Conservation (phyloP, 2,888 invertebrate genomes). For the Schizotus pectinicornis region DNA sequence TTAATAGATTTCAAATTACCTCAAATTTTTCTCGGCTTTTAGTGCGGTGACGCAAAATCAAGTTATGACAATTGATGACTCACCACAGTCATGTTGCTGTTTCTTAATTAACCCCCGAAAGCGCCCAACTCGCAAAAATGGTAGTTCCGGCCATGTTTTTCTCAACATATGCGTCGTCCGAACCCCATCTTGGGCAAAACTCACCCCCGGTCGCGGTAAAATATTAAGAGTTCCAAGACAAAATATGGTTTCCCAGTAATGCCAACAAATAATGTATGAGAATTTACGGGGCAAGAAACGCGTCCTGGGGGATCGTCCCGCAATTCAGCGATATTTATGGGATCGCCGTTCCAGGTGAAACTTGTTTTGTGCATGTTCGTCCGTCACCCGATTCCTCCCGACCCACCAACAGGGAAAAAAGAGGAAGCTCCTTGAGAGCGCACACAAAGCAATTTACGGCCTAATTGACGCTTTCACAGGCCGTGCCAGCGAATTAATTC, state of each 20-base stretch:
- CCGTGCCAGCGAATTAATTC: no score
- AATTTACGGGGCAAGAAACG: slow-evolving; percentile 15
- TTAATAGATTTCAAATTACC: no score
- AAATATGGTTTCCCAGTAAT: slow-evolving; percentile 22
- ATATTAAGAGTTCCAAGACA: slow-evolving; percentile 5
- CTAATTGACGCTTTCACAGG: background rate
- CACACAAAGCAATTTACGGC: background rate
- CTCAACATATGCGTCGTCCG: background rate
- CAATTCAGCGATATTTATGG: slow-evolving; percentile 35
- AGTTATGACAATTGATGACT: no score
- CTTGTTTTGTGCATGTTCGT: background rate
- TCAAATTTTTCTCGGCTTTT: no score
- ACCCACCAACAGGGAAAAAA: no score
- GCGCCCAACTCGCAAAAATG: no score
- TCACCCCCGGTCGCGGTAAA: background rate
- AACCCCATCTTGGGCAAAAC: slow-evolving; percentile 1
- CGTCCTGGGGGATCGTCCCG: slow-evolving; percentile 26
- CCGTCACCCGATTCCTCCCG: no score
- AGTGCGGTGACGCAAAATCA: no score
- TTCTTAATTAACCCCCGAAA: no score
- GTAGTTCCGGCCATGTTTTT: no score
- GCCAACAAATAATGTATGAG: slow-evolving; percentile 23
- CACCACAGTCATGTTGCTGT: no score
- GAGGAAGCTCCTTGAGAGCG: background rate
- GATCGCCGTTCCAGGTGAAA: slow-evolving; percentile 1